Conservation (phyloP, 53 echinoderm and acorn worm genomes). For the Astropecten irregularis region DNA sequence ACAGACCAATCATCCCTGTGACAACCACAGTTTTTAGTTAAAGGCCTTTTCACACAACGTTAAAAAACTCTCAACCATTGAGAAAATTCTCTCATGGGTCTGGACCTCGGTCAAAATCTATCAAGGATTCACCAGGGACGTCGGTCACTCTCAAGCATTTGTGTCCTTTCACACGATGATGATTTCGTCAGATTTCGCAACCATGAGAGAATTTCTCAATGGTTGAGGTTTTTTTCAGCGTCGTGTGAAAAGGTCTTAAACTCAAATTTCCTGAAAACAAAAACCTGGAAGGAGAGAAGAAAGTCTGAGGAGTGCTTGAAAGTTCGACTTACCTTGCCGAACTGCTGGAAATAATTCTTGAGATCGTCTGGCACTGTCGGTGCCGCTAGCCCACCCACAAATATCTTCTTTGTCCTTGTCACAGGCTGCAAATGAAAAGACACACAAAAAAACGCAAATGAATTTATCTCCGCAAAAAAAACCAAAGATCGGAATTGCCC, state of each 20-base stretch:
- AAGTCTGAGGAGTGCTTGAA: not conserved
- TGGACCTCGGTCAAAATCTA: no score
- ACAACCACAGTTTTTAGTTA: no score
- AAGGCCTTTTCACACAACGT: no score
- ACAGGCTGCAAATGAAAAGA: conserved; percentile 66
- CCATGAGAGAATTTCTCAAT: no score
- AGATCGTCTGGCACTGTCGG: conserved; percentile 71
- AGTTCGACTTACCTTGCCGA: conserved; percentile 81
- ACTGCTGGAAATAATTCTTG: conserved; percentile 86
- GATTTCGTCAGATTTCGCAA: no score
- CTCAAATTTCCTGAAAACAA: not conserved
- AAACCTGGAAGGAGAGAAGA: not conserved
- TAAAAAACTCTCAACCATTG: no score
- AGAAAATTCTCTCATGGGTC: no score
- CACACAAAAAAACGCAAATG: not conserved
- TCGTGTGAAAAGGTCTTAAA: no score
- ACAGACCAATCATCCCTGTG: no score
- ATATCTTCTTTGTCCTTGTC: conserved; percentile 91
- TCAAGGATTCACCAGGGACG: no score
- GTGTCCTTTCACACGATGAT: not conserved
- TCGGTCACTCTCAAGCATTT: no score
- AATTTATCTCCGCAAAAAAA: not conserved
- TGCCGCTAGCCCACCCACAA: conserved; percentile 85
- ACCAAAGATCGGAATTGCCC: not conserved
- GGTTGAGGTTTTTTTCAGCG: no score